These are phyloP conservation scores for Hydrolagus affinis DNA, from an alignment of 2,113 vertebrate genomes.

Conservation along the genomic window DNA sequence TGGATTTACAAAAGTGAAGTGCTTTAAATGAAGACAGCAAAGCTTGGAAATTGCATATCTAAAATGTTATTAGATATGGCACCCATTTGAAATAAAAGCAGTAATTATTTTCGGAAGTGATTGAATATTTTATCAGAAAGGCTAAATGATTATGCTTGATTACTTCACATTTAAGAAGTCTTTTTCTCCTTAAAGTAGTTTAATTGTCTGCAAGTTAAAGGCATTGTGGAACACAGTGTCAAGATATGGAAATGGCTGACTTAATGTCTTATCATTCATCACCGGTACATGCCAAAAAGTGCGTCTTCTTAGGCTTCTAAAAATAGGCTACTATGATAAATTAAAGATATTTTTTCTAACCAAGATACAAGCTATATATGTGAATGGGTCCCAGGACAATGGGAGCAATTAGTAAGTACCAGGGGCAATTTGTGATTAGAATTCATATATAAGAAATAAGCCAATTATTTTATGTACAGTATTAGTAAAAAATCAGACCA, in stretches of 20 bases:
- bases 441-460: conserved; percentile 8
- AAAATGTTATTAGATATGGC: conserved; percentile 54
- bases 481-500: neutral
- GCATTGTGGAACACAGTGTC: conserved; percentile 65
- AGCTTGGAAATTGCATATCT: conserved; percentile 49
- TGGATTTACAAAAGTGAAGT: conserved; percentile 43
- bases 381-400: conserved; percentile 39
- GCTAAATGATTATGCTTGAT: conserved; percentile 61
- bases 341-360: conserved; percentile 55
- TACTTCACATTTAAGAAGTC: conserved; percentile 68
- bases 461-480: neutral
- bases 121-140: conserved; percentile 60
- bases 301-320: conserved; percentile 69
- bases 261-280: conserved; percentile 70
- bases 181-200: conserved; percentile 65
- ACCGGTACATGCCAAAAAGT: conserved; percentile 61
- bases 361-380: conserved; percentile 44
- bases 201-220: conserved; percentile 62
- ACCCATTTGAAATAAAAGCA: conserved; percentile 60
- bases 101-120: conserved; percentile 62
- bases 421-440: conserved; percentile 63
- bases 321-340: conserved; percentile 64
- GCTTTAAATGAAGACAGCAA: conserved; percentile 47
- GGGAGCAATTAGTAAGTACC: conserved; percentile 63
- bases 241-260: conserved; percentile 70